Base-by-base conservation (phyloP, 2,888 invertebrate genomes). In the Ochlodes sylvanus region DNA sequence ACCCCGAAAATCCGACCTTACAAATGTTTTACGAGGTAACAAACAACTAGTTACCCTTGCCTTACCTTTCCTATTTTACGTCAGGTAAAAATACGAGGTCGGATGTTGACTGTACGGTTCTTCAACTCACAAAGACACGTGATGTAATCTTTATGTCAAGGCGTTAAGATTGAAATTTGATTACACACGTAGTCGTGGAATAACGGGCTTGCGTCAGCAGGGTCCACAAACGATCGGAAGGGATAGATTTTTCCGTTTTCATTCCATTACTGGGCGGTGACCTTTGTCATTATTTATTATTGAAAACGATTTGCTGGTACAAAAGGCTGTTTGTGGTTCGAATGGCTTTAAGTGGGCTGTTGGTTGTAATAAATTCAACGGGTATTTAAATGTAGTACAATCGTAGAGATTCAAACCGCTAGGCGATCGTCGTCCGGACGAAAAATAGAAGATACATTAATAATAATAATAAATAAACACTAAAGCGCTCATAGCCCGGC, bases 161-260 rank as follows among this genome's bases (percentile, higher is more conserved):
- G 21, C 5, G 55, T 54, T 67, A 67, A 42, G 67, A 19, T 42
- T 42, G 58, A 60, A 58, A 60, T 52, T 66, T 52, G 66, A 60
- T 66, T 42, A 41, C 50, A 50, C 58, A 41, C 9, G 50, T 47
- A n/a, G 12, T 38, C 50, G 14, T 52, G 32, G 44, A 56, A 56
- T 27, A 50, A 65, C 38, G 42, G 7, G 44, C 47, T 64, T 64
- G 47, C 58, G 58, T 66, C 66, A 66, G 66, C 58, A 54, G 42
- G 66, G 60, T 27, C 15, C 42, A 58, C 38, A 38, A 84, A 84
- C 81, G 78, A 81, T 70, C 63, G 75, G 64, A 72, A 70, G 75
- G 73, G 77, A 79, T 76, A 71, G 67, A 68, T 73, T 69, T 77
- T 77, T 76, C 74, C 70, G 68, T 73, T 74, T 76, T 68, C 69